These are phyloP conservation scores for Microcaecilia unicolor DNA, from an alignment of 2,797 vertebrate genomes.

Conservation along the genomic window DNA sequence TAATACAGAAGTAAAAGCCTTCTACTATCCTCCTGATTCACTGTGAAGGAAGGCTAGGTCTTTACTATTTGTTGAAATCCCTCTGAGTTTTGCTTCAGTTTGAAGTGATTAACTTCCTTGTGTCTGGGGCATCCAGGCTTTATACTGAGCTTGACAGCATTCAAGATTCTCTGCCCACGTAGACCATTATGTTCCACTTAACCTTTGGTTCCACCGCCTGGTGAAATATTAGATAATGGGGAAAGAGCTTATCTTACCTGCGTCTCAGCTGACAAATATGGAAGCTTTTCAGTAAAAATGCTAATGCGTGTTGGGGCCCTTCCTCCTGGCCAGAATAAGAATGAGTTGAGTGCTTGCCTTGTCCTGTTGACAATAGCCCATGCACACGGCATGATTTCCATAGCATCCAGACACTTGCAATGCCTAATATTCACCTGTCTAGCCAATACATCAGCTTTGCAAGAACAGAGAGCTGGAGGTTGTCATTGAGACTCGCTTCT, in stretches of 20 bases:
- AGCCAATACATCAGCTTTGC: conserved; percentile 42
- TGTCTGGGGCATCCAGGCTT: conserved; percentile 37
- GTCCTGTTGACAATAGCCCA: conserved; percentile 40
- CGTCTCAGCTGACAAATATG: conserved; percentile 49
- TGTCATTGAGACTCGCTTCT: conserved; percentile 36
- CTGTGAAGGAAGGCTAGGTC: conserved; percentile 22
- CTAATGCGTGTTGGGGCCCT: conserved; percentile 37
- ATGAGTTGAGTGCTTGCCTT: conserved; percentile 40
- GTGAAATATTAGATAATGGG: conserved; percentile 51
- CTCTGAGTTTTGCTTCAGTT: conserved; percentile 28
- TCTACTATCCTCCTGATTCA: conserved; percentile 17
- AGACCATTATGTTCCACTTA: conserved; percentile 46
- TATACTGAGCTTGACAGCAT: conserved; percentile 28
- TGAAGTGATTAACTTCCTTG: conserved; percentile 40
- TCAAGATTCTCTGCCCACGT: conserved; percentile 39
- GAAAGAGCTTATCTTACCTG: conserved; percentile 42
- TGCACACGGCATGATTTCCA: conserved; percentile 42
- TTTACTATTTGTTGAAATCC: conserved; percentile 21
- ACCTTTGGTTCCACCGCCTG: conserved; percentile 48
- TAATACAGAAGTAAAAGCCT: conserved; percentile 14
- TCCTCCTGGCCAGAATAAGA: conserved; percentile 49
- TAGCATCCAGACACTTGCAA: conserved; percentile 51
- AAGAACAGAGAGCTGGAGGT: conserved; percentile 27
- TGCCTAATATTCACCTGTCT: conserved; percentile 53
- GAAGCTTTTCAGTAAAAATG: conserved; percentile 45